A percentile compares a stretch with the other conserved stretches of the same genome.
phyloP scores from a whole-genome alignment of 1,140 invertebrate species.

The Anagrus nilaparvatae region DNA sequence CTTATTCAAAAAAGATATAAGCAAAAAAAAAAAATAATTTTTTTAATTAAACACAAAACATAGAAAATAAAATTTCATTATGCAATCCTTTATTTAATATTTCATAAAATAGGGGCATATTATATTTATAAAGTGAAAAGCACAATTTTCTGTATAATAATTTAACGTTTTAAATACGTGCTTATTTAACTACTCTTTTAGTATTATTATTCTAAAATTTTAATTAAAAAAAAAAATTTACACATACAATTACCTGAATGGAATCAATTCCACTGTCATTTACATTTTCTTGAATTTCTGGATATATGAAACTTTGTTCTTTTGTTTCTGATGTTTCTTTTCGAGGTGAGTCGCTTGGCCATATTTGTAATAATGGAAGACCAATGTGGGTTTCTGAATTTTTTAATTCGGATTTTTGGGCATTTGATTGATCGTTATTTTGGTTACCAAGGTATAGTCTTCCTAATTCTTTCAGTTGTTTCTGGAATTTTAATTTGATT shows the following conservation, averaged over 20 bases:
- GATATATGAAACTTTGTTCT: conserved; percentile 57
- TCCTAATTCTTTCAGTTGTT: conserved; percentile 47
- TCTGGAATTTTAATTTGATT: too few species aligned
- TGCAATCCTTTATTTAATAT: too few species aligned
- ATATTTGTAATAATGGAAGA: conserved; percentile 54
- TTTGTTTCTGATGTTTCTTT: conserved; percentile 57
- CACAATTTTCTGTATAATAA: too few species aligned
- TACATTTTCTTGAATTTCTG: conserved; percentile 34
- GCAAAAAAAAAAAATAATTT: too few species aligned
- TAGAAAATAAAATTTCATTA: too few species aligned
- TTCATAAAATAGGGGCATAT: too few species aligned
- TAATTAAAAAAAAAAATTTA: neutral
- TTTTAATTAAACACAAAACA: too few species aligned
- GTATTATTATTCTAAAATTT: too few species aligned
- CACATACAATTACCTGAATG: conserved; percentile 44
- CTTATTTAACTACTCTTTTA: too few species aligned
- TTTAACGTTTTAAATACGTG: too few species aligned
- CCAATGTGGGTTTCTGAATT: conserved; percentile 27
- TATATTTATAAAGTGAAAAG: too few species aligned
- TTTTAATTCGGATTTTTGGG: conserved; percentile 6
- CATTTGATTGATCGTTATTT: conserved; percentile 30
- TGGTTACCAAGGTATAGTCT: conserved; percentile 43
- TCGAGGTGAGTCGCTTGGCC: conserved; percentile 56
- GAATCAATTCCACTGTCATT: conserved; percentile 54
- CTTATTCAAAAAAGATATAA: too few species aligned